These are phyloP conservation scores for Chelonus insularis DNA, from an alignment of 1,140 invertebrate species.

Conservation along the genomic window DNA sequence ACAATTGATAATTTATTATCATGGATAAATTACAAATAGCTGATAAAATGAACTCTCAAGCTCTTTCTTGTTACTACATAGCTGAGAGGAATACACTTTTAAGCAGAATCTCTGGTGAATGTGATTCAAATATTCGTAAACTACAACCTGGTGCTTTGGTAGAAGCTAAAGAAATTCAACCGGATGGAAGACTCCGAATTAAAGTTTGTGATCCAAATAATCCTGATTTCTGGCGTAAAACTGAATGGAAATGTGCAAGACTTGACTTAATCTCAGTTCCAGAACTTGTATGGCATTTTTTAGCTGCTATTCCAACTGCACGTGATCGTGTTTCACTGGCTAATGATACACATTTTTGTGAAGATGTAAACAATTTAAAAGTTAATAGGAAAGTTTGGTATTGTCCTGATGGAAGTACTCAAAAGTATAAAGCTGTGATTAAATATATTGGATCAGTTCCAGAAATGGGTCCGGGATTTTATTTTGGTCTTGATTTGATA, in stretches of 20 bases:
- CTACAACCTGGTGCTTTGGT: constrained; percentile 44
- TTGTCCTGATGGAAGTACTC: constrained; percentile 24
- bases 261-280: constrained; percentile 45
- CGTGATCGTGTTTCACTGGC: constrained; percentile 59
- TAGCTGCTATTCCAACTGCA: constrained; percentile 56
- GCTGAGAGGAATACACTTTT: constrained; percentile 41
- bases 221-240: constrained; percentile 41
- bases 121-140: constrained; percentile 38
- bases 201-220: constrained; percentile 35
- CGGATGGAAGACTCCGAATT: constrained; percentile 35
- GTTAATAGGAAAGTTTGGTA: constrained; percentile 45
- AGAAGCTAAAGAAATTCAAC: constrained; percentile 37
- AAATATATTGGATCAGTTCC: constrained; percentile 61
- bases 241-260: constrained; percentile 49
- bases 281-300: constrained; percentile 56
- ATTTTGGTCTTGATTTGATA: constrained; percentile 63
- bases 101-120: constrained; percentile 38
- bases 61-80: constrained; percentile 36
- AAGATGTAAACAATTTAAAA: constrained; percentile 51
- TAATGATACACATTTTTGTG: constrained; percentile 53
- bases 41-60: constrained; percentile 8
- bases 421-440: constrained; percentile 49
- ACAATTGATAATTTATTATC: constrained; percentile 44
- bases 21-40: constrained; percentile 26
- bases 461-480: constrained; percentile 60